A percentile compares a stretch with the other conserved stretches of the same genome.
These are phyloP conservation scores for Xylophagus ater DNA, from an alignment of 2,888 invertebrate species.

Conservation along the genomic window DNA sequence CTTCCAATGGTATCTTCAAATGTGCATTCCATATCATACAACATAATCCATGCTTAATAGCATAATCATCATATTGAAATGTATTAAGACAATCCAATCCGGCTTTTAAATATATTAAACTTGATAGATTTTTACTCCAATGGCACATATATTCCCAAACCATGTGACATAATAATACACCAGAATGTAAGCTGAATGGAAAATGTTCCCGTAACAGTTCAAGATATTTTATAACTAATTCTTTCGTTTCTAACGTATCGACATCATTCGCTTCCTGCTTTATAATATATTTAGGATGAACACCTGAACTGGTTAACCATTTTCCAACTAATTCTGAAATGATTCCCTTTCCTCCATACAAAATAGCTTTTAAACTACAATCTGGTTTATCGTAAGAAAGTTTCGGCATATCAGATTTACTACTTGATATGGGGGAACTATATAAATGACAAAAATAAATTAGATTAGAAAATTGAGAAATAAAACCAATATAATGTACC, in stretches of 20 bases:
- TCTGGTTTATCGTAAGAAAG: constrained; percentile 45
- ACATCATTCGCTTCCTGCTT: constrained; percentile 40
- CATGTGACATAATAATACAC: constrained; percentile 72
- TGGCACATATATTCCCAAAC: constrained; percentile 82
- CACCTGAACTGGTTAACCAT: constrained; percentile 67
- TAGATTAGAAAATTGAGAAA: too few species aligned
- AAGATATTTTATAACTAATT: constrained; percentile 49
- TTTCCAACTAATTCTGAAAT: constrained; percentile 79
- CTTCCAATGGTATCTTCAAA: constrained; percentile 67
- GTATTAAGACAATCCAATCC: constrained; percentile 54
- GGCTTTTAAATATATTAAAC: constrained; percentile 54
- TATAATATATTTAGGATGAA: constrained; percentile 52
- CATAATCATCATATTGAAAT: constrained; percentile 29
- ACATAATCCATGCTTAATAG: constrained; percentile 62
- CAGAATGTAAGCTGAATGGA: constrained; percentile 72
- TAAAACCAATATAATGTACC: too few species aligned
- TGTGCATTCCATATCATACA: constrained; percentile 84
- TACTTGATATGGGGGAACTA: constrained; percentile 26
- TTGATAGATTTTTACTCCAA: constrained; percentile 70
- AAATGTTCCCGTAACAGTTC: constrained; percentile 62
- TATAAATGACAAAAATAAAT: too few species aligned
- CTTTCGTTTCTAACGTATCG: constrained; percentile 15
- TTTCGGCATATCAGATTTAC: constrained; percentile 41
- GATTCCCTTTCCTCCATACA: constrained; percentile 62
- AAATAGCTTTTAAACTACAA: constrained; percentile 54